Conservation (phyloP, 2,797 vertebrate species). For the Atherinosoma microstoma region DNA sequence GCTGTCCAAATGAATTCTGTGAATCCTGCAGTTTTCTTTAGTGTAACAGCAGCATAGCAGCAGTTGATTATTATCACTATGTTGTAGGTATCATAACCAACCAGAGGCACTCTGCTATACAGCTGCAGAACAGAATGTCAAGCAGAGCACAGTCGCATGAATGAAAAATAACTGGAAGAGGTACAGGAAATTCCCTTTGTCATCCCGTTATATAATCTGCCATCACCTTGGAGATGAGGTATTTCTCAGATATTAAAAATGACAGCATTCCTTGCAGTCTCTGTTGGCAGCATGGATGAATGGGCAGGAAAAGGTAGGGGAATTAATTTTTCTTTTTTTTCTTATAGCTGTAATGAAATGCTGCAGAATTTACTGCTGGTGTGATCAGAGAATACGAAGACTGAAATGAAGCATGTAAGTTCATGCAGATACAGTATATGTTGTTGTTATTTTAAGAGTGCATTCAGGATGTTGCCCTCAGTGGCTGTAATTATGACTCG, state of each 20-base stretch:
- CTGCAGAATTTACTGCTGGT: not conserved
- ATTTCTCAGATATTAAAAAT: constrained; percentile 14
- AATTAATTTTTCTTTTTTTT: not conserved
- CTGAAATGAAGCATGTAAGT: not conserved
- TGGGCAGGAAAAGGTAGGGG: not conserved
- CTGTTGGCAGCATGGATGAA: not conserved
- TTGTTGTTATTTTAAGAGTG: not conserved
- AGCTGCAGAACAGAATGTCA: not conserved
- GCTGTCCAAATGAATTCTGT: constrained; percentile 3
- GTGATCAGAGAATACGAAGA: not conserved
- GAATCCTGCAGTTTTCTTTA: not conserved
- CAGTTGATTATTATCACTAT: not conserved
- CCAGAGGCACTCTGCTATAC: not conserved
- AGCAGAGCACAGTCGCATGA: not conserved
- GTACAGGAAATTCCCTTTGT: not conserved
- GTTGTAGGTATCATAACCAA: not conserved
- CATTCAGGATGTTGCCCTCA: not conserved
- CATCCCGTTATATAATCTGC: constrained; percentile 20
- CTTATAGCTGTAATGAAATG: not conserved
- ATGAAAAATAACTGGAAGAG: constrained; percentile 17
- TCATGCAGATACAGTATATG: not conserved
- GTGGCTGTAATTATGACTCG: not conserved
- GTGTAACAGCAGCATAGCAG: not conserved
- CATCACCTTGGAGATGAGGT: constrained; percentile 4
- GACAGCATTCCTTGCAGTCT: constrained; percentile 43